Evolutionary conservation across 2,797 vertebrate species (phyloP), one percentile per base, ranked within the genome.

Genomic region (Urocyon cinereoargenteus): DNA sequence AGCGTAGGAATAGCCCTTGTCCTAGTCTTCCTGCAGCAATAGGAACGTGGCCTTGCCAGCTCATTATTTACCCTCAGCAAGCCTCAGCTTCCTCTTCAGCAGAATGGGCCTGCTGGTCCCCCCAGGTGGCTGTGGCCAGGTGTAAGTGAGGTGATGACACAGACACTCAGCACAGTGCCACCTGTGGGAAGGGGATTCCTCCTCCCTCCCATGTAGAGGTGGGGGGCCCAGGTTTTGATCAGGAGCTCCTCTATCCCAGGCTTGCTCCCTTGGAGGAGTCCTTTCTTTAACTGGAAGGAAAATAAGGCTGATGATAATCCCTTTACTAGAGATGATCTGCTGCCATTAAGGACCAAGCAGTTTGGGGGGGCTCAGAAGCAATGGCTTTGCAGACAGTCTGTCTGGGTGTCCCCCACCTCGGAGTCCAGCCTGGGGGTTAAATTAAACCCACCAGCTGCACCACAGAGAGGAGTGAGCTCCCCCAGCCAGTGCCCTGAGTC

Each of bases 1-100:
- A 57, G 36, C 45, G 10, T 10, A 22, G 77, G 72, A 64, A 8
- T 0, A 3, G 21, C 15, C 16, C 51, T 73, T 31, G 28, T 81
- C 31, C 81, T 85, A 88, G 73, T 68, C 34, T 75, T 90, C 83
- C 95, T 11, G 53, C 28, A 89, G 64, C 81, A 51, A n/a, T 21
- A 28, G 34, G 86, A 36, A 22, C 28, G 16, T 77, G 72, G 53
- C 78, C 22, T 84, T 86, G 59, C 28, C n/a, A 40, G 59, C 21
- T 19, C 31, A 49, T 36, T 64, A 11, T 57, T 64, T 34, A 53
- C 59, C 31, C 9, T 82, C 75, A 6, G 31, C n/a, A 73, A 86
- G 82, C n/a, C 72, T 51, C 24, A 4, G 62, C 55, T 87, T 90
- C 62, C 18, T 61, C 45, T 72, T 86, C 40, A 64, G 26, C 70